phyloP scores from a whole-genome alignment of 2,797 vertebrate species.

The Sebastes matsubarae region DNA sequence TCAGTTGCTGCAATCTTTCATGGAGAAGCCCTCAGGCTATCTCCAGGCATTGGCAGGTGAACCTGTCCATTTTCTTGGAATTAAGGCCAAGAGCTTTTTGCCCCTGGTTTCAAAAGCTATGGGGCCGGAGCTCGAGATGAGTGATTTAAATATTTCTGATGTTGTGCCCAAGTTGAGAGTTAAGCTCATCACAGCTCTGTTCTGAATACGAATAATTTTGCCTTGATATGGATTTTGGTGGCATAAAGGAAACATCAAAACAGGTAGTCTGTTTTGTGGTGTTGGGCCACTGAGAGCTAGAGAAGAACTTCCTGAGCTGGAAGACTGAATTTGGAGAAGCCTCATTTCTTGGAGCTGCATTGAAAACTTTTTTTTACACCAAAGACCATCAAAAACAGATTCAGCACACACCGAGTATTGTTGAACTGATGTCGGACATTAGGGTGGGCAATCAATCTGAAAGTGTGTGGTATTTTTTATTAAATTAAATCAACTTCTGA shows the following conservation, averaged over 20 bases:
- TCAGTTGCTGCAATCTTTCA: constrained; percentile 13
- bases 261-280: constrained; percentile 27
- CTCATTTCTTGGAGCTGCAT: neutral
- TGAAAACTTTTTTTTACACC: neutral
- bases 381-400: neutral
- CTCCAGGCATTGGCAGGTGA: constrained; percentile 44
- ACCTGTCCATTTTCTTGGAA: constrained; percentile 45
- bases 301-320: neutral
- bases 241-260: constrained; percentile 26
- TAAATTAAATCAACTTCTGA: neutral
- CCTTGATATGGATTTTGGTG: constrained; percentile 41
- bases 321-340: neutral
- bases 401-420: neutral
- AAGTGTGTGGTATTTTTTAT: neutral
- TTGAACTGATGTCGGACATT: neutral
- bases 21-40: constrained; percentile 44
- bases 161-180: constrained; percentile 25
- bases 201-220: constrained; percentile 36
- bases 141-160: constrained; percentile 54
- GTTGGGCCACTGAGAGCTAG: constrained; percentile 3
- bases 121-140: constrained; percentile 30
- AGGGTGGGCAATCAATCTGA: neutral
- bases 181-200: constrained; percentile 7
- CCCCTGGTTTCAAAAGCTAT: constrained; percentile 40
- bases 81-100: constrained; percentile 44